Percentiles rank a stretch among this genome's conserved stretches.
Evolutionary conservation across 2,888 invertebrate genomes (phyloP).

Genomic region (Epinotia bilunana): DNA sequence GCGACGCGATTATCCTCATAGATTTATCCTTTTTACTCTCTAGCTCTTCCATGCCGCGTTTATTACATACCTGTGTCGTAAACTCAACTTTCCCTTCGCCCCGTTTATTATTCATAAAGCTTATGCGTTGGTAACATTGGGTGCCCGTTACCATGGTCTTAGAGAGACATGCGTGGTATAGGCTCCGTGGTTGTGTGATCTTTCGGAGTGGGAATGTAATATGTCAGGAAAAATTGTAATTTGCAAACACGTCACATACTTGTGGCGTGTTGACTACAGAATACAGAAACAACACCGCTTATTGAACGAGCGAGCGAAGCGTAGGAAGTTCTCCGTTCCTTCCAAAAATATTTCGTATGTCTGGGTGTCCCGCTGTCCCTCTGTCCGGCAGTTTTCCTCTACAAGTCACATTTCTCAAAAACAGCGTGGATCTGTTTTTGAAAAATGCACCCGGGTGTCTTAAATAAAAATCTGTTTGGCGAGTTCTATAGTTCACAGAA

Average conservation of each 20-base stretch:
- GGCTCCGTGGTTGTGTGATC: not conserved
- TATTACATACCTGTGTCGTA: slow-evolving; percentile 28
- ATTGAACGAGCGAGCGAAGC: too few species aligned
- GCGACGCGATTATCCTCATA: not conserved
- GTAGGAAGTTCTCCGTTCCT: too few species aligned
- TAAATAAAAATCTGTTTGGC: too few species aligned
- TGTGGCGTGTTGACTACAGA: too few species aligned
- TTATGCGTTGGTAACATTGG: slow-evolving; percentile 21
- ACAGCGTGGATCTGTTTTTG: too few species aligned
- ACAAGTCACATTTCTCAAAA: too few species aligned
- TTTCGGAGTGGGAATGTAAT: not conserved
- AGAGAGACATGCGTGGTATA: not conserved
- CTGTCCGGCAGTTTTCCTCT: too few species aligned
- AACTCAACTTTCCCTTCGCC: slow-evolving; percentile 33
- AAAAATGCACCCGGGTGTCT: too few species aligned
- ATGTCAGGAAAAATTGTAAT: slow-evolving; percentile 15
- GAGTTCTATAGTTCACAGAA: too few species aligned
- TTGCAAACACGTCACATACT: not conserved
- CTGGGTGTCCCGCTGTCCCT: too few species aligned
- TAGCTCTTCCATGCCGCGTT: not conserved
- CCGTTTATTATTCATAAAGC: slow-evolving; percentile 38
- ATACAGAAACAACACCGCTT: not conserved
- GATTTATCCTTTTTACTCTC: not conserved
- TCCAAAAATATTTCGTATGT: too few species aligned
- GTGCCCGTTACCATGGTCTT: not conserved